Conservation (phyloP, 2,888 invertebrate species). For the Atrina japonica region DNA sequence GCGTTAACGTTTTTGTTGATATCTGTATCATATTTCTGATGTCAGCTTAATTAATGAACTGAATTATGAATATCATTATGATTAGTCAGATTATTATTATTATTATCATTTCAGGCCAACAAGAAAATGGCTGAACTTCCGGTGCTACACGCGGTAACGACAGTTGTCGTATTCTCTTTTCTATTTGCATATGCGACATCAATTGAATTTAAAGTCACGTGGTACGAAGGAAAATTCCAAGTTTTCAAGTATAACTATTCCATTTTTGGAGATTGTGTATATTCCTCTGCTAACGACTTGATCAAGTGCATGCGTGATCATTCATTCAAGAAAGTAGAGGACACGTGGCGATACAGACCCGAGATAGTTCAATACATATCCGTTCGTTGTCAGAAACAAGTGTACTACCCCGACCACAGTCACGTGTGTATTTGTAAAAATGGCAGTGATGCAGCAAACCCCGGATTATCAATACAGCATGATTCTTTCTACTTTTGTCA, state of each 20-base stretch:
- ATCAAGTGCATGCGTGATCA: slow-evolving; percentile 37
- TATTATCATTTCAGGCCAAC: too few species aligned
- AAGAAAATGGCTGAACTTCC: too few species aligned
- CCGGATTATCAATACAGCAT: slow-evolving; percentile 30
- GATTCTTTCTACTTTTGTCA: slow-evolving; percentile 39
- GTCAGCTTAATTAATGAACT: too few species aligned
- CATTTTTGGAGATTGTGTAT: slow-evolving; percentile 29
- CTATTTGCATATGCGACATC: too few species aligned
- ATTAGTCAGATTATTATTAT: too few species aligned
- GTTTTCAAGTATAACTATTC: slow-evolving; percentile 19
- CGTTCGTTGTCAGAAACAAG: slow-evolving; percentile 33
- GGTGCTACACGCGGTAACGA: too few species aligned
- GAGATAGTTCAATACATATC: slow-evolving; percentile 28
- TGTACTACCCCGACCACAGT: slow-evolving; percentile 19
- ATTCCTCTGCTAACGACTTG: slow-evolving; percentile 1
- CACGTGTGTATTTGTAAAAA: slow-evolving; percentile 41
- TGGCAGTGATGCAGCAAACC: slow-evolving; percentile 37
- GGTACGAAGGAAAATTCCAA: slow-evolving; percentile 16
- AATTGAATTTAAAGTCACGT: neutral
- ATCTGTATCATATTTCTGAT: too few species aligned
- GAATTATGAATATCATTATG: too few species aligned
- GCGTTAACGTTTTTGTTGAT: too few species aligned
- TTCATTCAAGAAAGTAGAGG: slow-evolving; percentile 23
- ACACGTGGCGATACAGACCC: slow-evolving; percentile 32
- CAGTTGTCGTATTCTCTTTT: too few species aligned